A percentile compares a stretch with the other conserved stretches of the same genome.
These are phyloP conservation scores for Paramuricea clavata DNA, from an alignment of 92 coral and sea anemone genomes.

Conservation along the genomic window DNA sequence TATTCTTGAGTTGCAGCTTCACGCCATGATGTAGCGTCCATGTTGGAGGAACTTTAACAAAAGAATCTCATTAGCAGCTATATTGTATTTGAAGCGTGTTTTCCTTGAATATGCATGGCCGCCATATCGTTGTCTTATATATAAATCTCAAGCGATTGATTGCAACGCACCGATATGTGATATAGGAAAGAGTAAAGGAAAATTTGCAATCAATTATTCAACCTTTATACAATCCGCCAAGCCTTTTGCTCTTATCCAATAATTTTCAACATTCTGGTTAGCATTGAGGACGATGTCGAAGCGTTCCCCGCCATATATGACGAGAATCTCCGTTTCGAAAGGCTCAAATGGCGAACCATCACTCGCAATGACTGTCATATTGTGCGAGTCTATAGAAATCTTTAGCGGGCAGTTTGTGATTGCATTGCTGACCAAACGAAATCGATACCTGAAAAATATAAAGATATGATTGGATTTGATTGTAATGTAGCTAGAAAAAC, in stretches of 20 bases:
- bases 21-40: too few relatives aligned
- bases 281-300: constrained; percentile 23
- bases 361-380: constrained; percentile 33
- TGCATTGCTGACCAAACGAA: constrained; percentile 37
- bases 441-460: constrained; percentile 22
- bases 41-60: too few relatives aligned
- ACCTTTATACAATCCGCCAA: constrained; percentile 20
- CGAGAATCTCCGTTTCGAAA: constrained; percentile 17
- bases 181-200: neutral
- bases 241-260: constrained; percentile 27
- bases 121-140: too few relatives aligned
- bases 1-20: too few relatives aligned
- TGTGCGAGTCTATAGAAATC: constrained; percentile 18
- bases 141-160: too few relatives aligned
- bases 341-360: constrained; percentile 29
- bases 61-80: too few relatives aligned
- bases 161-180: too few relatives aligned
- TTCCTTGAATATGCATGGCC: too few relatives aligned
- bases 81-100: too few relatives aligned
- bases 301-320: constrained; percentile 32
- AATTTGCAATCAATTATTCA: neutral
- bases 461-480: neutral
- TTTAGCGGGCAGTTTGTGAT: constrained; percentile 40
- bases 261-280: constrained; percentile 19
- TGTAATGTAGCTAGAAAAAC: neutral